phyloP scores from a whole-genome alignment of 2,113 vertebrate species.

The Calypte anna region DNA sequence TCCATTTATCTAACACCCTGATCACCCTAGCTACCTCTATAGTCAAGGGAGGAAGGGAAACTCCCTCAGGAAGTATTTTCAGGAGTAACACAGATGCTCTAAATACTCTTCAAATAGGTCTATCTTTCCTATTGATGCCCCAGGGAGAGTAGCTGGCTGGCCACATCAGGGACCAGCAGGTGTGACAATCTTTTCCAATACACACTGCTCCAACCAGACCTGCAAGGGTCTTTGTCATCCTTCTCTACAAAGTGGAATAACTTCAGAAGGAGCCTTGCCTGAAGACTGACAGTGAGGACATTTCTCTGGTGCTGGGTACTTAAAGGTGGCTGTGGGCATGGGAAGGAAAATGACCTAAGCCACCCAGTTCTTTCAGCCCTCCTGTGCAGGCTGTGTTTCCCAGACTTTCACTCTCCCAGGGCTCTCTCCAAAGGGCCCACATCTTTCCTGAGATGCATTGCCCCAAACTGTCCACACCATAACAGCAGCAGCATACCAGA shows the following conservation, averaged over 20 bases:
- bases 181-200: conserved; percentile 20
- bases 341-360: not conserved
- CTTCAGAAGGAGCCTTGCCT: not conserved
- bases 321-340: not conserved
- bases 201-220: not conserved
- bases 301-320: not conserved
- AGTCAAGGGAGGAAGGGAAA: not conserved
- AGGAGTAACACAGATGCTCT: conserved; percentile 20
- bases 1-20: not conserved
- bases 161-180: not conserved
- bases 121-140: not conserved
- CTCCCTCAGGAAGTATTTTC: not conserved
- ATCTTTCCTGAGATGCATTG: not conserved
- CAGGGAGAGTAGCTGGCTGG: not conserved
- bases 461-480: not conserved
- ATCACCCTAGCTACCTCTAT: not conserved
- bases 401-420: not conserved
- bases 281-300: not conserved
- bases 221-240: fast-evolving
- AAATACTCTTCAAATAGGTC: conserved; percentile 39
- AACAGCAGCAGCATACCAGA: not conserved
- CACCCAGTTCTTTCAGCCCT: not conserved
- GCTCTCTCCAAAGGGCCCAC: not conserved
- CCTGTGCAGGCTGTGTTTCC: fast-evolving
- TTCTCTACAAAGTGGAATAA: not conserved